Percentiles rank a stretch among this genome's conserved stretches.
phyloP scores from a whole-genome alignment of 1,140 invertebrate species.

The Anthonomus grandis region DNA sequence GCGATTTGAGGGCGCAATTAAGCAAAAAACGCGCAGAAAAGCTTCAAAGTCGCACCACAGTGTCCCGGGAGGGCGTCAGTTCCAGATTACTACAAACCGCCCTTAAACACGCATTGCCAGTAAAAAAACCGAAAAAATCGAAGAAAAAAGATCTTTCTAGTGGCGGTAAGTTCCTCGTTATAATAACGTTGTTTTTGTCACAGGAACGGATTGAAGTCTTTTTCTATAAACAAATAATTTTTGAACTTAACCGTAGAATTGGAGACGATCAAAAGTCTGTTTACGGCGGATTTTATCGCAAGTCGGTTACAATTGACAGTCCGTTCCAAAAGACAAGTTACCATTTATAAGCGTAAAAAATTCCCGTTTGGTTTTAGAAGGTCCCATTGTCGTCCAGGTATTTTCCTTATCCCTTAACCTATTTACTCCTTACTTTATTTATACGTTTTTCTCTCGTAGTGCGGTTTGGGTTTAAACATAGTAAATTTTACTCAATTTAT shows the following conservation, averaged over 20 bases:
- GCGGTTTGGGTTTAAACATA: no score
- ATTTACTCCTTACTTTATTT: slow-evolving; percentile 3
- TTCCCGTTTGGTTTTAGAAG: slow-evolving; percentile 21
- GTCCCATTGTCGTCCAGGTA: slow-evolving; percentile 14
- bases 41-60: slow-evolving; percentile 30
- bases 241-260: slow-evolving; percentile 14
- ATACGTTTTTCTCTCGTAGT: no score
- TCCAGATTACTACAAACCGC: slow-evolving; percentile 45
- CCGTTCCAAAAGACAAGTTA: slow-evolving; percentile 22
- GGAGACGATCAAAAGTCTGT: slow-evolving; percentile 25
- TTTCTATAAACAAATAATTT: no score
- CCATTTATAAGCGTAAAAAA: slow-evolving; percentile 24
- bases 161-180: slow-evolving; percentile 39
- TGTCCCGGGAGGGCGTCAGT: slow-evolving; percentile 31
- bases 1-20: slow-evolving; percentile 45
- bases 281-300: slow-evolving; percentile 31
- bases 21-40: slow-evolving; percentile 46
- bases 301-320: slow-evolving; percentile 22
- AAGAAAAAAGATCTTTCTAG: slow-evolving; percentile 37
- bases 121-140: slow-evolving; percentile 39
- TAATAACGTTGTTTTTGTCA: no score
- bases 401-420: not conserved
- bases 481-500: no score
- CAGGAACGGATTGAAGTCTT: no score
- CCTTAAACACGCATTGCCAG: slow-evolving; percentile 42